Base-by-base conservation (phyloP, 2,797 vertebrate genomes). In the Pristis pectinata region DNA sequence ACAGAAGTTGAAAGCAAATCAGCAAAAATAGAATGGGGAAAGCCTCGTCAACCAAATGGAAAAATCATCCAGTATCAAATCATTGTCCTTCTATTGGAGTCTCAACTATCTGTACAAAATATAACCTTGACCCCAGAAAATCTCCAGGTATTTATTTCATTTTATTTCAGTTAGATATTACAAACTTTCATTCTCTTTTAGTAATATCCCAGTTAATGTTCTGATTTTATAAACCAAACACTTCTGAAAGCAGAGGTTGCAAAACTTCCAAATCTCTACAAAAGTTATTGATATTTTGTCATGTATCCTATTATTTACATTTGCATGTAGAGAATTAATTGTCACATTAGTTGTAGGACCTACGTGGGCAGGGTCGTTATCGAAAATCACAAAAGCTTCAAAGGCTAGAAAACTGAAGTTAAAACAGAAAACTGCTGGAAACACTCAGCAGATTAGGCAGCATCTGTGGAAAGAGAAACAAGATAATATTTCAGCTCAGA, bases 21-120 rank as follows among this genome's bases (percentile, higher is more conserved):
- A 24, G 96, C 99, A 96, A 97, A 95, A 96, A 97, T 99, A 95
- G 97, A 97, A 93, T 99, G 99, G 99, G 97, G 95, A 95, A 98
- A 96, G 82, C 99, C 99, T 10, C 97, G 87, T 37, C 98, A 98
- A 95, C 98, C 98, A 92, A 99, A 99, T 89, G 99, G 99, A 95
- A 97, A 97, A 74, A 98, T 99, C 96, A 98, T 96, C 94, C 98
- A 97, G 74, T 99, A 99, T 95, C 97, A 97, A 95, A 96, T 99
- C 83, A 97, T 97, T 96, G 98, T 98, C 77, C 95, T 97, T 24
- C 89, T 95, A 80, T 96, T 96, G 1, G 95, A 96, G 89, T 96
- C 97, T 87, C 96, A 97, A 0, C 22, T 94, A 0, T 96, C 97
- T 95, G 96, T 99, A 95, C 98, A 99, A 97, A 97, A 99, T 95